These are phyloP conservation scores for Sinelater perroti DNA, from an alignment of 2,888 invertebrate genomes.

Conservation along the genomic window DNA sequence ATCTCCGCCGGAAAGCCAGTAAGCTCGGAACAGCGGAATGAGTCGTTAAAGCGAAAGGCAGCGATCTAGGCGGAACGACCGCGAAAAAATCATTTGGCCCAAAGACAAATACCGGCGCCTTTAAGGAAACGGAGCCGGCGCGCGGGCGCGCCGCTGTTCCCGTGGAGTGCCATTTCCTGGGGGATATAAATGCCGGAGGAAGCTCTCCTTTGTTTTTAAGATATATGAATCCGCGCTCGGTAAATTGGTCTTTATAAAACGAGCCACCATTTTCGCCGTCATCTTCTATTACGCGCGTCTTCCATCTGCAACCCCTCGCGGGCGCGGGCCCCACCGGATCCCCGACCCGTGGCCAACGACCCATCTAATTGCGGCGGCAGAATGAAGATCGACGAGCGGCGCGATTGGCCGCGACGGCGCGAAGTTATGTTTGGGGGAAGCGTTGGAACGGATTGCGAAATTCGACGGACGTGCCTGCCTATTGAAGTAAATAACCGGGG, in stretches of 20 bases:
- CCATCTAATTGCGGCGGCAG: slow-evolving; percentile 74
- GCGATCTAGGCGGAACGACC: slow-evolving; percentile 10
- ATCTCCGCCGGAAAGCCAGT: neutral
- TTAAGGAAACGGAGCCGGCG: slow-evolving; percentile 27
- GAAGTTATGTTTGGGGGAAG: slow-evolving; percentile 46
- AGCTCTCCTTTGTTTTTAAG: slow-evolving; percentile 44
- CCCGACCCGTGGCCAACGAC: slow-evolving; percentile 66
- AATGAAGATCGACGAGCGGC: slow-evolving; percentile 77
- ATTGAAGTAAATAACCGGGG: neutral
- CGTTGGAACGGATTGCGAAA: slow-evolving; percentile 48
- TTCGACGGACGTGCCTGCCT: slow-evolving; percentile 20
- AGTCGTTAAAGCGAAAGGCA: slow-evolving; percentile 7
- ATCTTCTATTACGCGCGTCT: slow-evolving; percentile 56
- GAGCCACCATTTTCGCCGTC: slow-evolving; percentile 53
- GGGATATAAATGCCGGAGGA: slow-evolving; percentile 33
- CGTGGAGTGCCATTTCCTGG: slow-evolving; percentile 31
- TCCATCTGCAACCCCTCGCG: slow-evolving; percentile 50
- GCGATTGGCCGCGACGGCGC: slow-evolving; percentile 68
- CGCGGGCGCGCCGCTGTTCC: slow-evolving; percentile 32
- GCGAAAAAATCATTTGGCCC: slow-evolving; percentile 23
- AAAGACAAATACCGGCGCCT: slow-evolving; percentile 25
- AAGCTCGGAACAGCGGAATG: slow-evolving; percentile 2
- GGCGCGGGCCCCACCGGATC: slow-evolving; percentile 42
- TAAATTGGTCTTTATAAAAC: slow-evolving; percentile 50
- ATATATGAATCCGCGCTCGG: slow-evolving; percentile 45